phyloP scores from a whole-genome alignment of 2,888 invertebrate species.

The Leptinotarsa rubiginosa region DNA sequence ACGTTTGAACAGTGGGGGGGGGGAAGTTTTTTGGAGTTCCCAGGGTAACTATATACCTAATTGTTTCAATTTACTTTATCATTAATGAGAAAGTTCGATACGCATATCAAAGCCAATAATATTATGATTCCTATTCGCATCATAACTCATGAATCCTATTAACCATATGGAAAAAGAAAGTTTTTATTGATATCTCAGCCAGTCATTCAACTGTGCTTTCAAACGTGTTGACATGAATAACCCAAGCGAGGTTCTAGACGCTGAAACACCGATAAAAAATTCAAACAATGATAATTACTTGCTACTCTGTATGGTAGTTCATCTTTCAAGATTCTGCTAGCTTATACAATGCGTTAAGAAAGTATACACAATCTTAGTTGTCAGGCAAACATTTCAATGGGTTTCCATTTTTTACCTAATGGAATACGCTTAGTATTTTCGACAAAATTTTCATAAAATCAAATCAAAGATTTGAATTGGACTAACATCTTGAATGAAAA shows the following conservation, averaged over 20 bases:
- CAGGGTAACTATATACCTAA: no score
- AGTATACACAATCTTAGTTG: no score
- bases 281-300: not conserved
- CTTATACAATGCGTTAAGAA: no score
- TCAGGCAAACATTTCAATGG: no score
- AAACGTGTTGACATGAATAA: constrained; percentile 13
- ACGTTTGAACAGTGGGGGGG: no score
- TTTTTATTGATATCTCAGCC: constrained; percentile 23
- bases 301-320: not conserved
- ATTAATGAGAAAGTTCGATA: not conserved
- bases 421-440: no score
- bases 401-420: no score
- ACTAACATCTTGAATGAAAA: no score
- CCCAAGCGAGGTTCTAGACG: not conserved
- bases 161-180: constrained; percentile 37
- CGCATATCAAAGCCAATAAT: constrained; percentile 7
- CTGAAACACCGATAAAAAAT: not conserved
- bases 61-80: no score
- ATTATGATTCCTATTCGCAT: constrained; percentile 15
- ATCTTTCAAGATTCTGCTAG: not conserved
- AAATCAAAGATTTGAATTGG: no score
- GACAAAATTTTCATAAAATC: no score
- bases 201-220: constrained; percentile 7
- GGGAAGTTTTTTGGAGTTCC: no score
- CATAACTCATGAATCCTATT: constrained; percentile 25